A percentile compares a stretch with the other conserved stretches of the same genome.
phyloP scores from a whole-genome alignment of 2,888 invertebrate species.

The Entomobrya multifasciata region DNA sequence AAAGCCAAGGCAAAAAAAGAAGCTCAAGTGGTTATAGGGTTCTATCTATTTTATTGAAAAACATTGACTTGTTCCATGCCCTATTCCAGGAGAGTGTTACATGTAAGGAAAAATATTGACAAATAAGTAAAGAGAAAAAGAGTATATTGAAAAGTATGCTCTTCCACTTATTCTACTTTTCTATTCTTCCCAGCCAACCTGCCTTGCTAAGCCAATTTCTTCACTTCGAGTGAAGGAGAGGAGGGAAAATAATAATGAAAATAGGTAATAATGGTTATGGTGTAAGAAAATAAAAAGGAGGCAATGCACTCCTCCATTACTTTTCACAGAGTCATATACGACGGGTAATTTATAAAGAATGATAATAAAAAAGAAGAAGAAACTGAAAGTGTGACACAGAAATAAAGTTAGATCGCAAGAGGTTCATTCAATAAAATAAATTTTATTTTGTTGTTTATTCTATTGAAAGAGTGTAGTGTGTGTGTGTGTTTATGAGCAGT shows the following conservation, averaged over 20 bases:
- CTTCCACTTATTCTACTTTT: too few species aligned
- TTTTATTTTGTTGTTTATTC: constrained; percentile 4
- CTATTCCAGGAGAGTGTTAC: not conserved
- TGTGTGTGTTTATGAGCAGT: not conserved
- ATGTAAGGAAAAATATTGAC: constrained; percentile 18
- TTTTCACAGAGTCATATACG: too few species aligned
- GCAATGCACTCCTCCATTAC: constrained; percentile 39
- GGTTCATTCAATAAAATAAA: constrained; percentile 11
- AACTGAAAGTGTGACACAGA: constrained; percentile 7
- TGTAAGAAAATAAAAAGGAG: constrained; percentile 29
- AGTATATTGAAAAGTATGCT: too few species aligned
- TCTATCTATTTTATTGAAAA: constrained; percentile 61
- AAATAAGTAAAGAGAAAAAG: too few species aligned
- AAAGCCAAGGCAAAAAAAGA: constrained; percentile 35
- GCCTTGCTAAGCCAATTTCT: constrained; percentile 13
- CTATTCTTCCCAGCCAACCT: too few species aligned
- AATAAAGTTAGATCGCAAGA: not conserved
- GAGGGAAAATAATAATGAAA: constrained; percentile 15
- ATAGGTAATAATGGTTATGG: not conserved
- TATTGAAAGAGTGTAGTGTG: not conserved
- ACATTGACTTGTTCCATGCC: not conserved
- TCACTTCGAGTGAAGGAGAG: too few species aligned
- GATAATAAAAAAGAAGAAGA: not conserved
- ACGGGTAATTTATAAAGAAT: not conserved
- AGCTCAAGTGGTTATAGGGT: constrained; percentile 34